Evolutionary conservation across 2,888 invertebrate species (phyloP).

Genomic region (Tipula helvola): DNA sequence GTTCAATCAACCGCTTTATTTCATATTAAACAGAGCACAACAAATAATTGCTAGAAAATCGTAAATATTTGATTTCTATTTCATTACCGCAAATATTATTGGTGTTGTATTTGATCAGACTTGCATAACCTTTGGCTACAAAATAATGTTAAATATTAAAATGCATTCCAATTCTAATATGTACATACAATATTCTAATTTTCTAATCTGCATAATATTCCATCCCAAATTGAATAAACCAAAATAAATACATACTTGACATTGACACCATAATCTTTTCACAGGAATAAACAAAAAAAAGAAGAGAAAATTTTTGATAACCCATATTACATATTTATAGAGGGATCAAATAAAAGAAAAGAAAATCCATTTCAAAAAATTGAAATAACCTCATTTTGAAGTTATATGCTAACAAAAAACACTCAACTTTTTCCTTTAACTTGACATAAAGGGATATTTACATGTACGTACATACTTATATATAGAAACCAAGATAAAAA

Average conservation of each 20-base stretch:
- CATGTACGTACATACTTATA: background rate
- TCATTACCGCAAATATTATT: background rate
- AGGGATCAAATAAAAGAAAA: background rate
- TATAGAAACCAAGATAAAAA: background rate
- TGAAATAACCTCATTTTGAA: background rate
- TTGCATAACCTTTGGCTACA: background rate
- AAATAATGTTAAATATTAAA: background rate
- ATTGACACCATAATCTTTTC: background rate
- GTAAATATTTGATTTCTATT: background rate
- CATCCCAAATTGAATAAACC: background rate
- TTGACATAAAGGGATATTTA: constrained; percentile 4
- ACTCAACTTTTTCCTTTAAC: background rate
- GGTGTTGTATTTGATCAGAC: background rate
- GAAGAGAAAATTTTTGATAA: background rate
- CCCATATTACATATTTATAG: background rate
- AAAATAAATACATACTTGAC: background rate
- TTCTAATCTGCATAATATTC: background rate
- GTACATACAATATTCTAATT: background rate
- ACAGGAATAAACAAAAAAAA: background rate
- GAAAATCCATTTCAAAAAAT: background rate
- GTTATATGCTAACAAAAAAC: background rate
- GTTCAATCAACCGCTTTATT: background rate
- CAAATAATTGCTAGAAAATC: background rate
- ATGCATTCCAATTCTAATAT: background rate
- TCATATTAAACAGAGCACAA: background rate